Conservation (phyloP, 1,140 invertebrate species). For the Akabosia matsudoensis region DNA sequence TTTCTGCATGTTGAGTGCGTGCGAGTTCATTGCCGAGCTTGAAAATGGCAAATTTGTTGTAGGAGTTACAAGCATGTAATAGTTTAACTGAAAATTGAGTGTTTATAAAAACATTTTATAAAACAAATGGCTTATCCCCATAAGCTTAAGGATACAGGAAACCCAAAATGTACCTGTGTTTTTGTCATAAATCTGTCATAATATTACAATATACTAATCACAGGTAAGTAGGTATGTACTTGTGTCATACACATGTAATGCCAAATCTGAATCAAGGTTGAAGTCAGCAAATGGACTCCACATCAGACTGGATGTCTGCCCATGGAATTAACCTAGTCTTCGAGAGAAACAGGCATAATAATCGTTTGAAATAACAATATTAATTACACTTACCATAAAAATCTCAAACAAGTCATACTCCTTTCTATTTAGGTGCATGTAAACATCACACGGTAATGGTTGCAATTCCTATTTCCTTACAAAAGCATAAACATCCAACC, state of each 20-base stretch:
- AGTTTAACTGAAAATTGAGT: no score
- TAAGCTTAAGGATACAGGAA: no score
- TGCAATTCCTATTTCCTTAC: no score
- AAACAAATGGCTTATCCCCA: no score
- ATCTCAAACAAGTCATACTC: neutral
- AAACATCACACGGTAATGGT: no score
- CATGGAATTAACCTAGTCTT: neutral
- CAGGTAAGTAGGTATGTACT: neutral
- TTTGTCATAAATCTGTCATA: constrained; percentile 10
- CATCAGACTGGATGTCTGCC: no score
- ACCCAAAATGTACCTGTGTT: neutral
- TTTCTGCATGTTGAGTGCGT: no score
- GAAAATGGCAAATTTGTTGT: no score
- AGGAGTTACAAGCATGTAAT: no score
- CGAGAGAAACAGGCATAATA: neutral
- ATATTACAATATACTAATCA: neutral
- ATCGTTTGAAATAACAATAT: constrained; percentile 7
- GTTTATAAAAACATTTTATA: no score
- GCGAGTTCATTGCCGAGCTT: no score
- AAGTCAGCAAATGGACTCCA: neutral
- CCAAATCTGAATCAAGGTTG: neutral
- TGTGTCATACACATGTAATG: neutral
- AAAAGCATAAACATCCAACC: no score
- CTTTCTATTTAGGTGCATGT: neutral
- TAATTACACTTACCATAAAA: constrained; percentile 21